A percentile compares a stretch with the other conserved stretches of the same genome.
Conservation (phyloP, 2,888 invertebrate species). For the Stegophylla sp. region DNA sequence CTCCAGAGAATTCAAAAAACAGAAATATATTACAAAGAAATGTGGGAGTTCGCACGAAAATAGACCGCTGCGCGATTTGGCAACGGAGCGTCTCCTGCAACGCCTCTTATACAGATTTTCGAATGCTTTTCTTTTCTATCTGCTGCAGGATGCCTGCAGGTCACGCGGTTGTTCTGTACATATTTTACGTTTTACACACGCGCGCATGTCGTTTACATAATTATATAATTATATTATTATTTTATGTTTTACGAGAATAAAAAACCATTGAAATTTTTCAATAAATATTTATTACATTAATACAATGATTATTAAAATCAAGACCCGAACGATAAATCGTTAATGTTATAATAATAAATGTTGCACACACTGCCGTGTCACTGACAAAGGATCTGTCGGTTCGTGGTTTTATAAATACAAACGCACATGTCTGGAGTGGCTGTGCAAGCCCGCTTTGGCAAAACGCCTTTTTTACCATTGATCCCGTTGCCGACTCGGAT, state of each 20-base stretch:
- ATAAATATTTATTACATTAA: no score
- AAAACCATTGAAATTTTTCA: no score
- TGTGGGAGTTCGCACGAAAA: not conserved
- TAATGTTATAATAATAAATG: no score
- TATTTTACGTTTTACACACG: not conserved
- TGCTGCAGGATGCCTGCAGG: not conserved
- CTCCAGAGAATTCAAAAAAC: no score
- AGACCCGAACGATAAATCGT: not conserved
- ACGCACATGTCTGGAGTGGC: slow-evolving; percentile 35
- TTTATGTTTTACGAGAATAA: no score
- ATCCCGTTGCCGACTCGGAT: slow-evolving; percentile 22
- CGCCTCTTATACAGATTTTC: not conserved
- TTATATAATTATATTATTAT: no score
- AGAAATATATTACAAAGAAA: not conserved
- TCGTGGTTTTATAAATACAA: slow-evolving; percentile 37
- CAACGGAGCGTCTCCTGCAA: not conserved
- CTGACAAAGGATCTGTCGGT: slow-evolving; percentile 8
- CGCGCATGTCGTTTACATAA: no score
- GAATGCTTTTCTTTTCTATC: not conserved
- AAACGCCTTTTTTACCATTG: slow-evolving; percentile 31
- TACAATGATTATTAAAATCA: not conserved
- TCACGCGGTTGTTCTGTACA: not conserved
- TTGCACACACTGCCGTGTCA: not conserved
- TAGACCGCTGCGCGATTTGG: not conserved
- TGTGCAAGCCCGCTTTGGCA: no score